Conservation (phyloP, 2,888 invertebrate genomes). For the Dermolepida albohirtum region DNA sequence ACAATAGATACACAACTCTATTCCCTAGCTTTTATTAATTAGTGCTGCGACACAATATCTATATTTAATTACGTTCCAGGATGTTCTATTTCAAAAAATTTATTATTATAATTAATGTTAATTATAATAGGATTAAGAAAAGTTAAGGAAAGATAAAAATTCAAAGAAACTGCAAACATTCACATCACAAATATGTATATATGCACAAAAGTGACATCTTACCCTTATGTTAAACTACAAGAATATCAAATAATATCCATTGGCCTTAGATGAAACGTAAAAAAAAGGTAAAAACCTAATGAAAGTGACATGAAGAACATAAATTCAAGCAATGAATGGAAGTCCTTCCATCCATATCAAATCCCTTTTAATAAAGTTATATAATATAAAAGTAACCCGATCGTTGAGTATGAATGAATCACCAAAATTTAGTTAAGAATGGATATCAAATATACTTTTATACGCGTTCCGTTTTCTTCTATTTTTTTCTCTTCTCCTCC, state of each 20-base stretch:
- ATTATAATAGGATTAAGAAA: not conserved
- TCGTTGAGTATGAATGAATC: slow-evolving; percentile 41
- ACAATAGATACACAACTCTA: too few species aligned
- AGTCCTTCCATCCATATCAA: slow-evolving; percentile 40
- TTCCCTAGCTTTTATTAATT: too few species aligned
- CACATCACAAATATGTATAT: slow-evolving; percentile 2
- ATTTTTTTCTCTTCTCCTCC: not conserved
- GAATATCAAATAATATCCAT: slow-evolving; percentile 31
- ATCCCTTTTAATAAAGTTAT: slow-evolving; percentile 44
- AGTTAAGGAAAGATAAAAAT: not conserved
- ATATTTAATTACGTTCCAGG: not conserved
- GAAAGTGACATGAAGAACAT: slow-evolving; percentile 45
- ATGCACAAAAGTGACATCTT: too few species aligned
- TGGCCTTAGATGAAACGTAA: slow-evolving; percentile 24
- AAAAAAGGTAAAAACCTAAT: slow-evolving; percentile 42
- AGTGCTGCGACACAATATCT: too few species aligned
- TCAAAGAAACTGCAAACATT: slow-evolving; percentile 19
- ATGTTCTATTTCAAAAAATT: not conserved
- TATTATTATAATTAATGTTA: too few species aligned
- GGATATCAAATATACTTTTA: slow-evolving; percentile 30
- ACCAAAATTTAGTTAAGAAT: slow-evolving; percentile 35
- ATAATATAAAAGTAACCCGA: slow-evolving; percentile 42
- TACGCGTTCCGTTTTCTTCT: not conserved
- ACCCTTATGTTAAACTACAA: slow-evolving; percentile 11
- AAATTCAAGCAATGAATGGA: slow-evolving; percentile 45